A percentile compares a stretch with the other conserved stretches of the same genome.
phyloP scores from a whole-genome alignment of 2,888 invertebrate species.

The Thecocarcelia acutangulata region DNA sequence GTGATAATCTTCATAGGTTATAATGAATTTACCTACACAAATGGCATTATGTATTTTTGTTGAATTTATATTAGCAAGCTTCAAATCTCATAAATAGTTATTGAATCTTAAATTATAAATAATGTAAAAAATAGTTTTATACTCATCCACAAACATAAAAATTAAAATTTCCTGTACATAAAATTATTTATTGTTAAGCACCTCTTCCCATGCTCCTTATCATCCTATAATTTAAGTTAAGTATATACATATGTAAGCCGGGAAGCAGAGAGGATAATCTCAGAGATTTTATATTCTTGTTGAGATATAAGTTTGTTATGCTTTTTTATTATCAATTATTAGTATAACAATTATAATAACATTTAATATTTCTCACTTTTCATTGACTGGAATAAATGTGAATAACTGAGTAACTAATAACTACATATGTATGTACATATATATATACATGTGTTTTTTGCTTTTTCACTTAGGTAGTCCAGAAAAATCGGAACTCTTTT shows the following conservation, averaged over 20 bases:
- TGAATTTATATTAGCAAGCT: too few relatives aligned
- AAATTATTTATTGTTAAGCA: constrained; percentile 18
- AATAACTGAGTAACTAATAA: constrained; percentile 27
- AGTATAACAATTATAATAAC: constrained; percentile 35
- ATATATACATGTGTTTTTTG: too few relatives aligned
- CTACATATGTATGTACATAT: constrained; percentile 14
- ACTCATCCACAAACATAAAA: not conserved
- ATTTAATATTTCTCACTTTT: constrained; percentile 20
- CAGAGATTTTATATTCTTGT: constrained; percentile 32
- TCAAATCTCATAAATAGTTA: too few relatives aligned
- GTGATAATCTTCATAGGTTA: constrained; percentile 14
- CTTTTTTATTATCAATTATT: constrained; percentile 33
- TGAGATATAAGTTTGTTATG: constrained; percentile 51
- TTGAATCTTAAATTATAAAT: too few relatives aligned
- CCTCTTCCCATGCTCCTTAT: not conserved
- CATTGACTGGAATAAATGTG: constrained; percentile 59
- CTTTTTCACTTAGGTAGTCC: too few relatives aligned
- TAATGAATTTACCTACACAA: not conserved
- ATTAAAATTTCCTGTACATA: constrained; percentile 7
- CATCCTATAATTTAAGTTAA: not conserved
- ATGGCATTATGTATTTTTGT: not conserved
- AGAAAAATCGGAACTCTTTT: too few relatives aligned
- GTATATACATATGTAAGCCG: not conserved
- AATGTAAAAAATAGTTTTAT: not conserved
- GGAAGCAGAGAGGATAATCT: not conserved